Base-by-base conservation (phyloP, 1,140 invertebrate genomes). In the Periplaneta americana region DNA sequence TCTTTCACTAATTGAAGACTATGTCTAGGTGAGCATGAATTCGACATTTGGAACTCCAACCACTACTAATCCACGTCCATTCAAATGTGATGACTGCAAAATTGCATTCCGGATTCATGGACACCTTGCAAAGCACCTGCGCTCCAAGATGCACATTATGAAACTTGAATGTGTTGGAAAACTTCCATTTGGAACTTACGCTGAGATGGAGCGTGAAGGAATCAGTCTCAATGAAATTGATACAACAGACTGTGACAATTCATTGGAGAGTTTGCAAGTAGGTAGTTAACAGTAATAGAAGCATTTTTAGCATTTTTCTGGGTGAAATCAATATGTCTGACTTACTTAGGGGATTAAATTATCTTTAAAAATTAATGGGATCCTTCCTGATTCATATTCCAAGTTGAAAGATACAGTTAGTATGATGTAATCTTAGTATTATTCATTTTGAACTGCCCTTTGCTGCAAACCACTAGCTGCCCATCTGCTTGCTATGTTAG, bases 71-170 rank as follows among this genome's bases (percentile, higher is more conserved):
- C 97, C 97, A 22, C 91, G 97, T 76, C 97, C 97, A 9, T 98
- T 98, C 86, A 97, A 97, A 85, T 99, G 98, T 89, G 93, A 93
- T 10, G 97, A 98, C 85, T 99, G 98, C 88, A 97, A 97, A 87
- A 96, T 98, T 82, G 97, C 97, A 1, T 99, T 99, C 87, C 92
- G 98, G 83, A 98, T 98, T 85, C 97, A 98, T 85, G 98, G 97
- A 0, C 97, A 99, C 88, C 89, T 99, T 84, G 96, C 97, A 0
- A 99, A 99, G 89, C 98, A 99, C 91, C 90, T 99, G 66, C 92
- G 98, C 57, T 98, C 97, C 36, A 99, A 99, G 91, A 96, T 97
- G 92, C 98, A 99, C 86, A 98, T 99, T 33, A 97, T 97, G 93
- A 95, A 96, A 85, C 90, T 99, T 66, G 98, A 99, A 88, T 97